Conservation (phyloP, 2,797 vertebrate species). For the Emys orbicularis region DNA sequence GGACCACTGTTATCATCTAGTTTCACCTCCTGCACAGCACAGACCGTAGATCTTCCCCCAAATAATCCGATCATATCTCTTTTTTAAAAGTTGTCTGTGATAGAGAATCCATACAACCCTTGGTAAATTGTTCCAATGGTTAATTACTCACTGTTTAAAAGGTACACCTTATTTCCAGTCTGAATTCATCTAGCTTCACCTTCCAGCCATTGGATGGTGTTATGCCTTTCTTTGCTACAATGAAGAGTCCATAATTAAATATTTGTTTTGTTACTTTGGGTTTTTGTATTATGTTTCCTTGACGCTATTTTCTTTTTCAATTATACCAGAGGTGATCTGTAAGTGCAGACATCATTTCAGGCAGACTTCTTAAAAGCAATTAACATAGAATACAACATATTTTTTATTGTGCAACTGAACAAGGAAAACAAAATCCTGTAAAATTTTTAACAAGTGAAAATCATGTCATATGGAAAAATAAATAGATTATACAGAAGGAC, state of each 20-base stretch:
- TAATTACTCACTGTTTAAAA: not conserved
- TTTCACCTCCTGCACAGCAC: too few species aligned
- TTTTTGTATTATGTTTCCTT: not conserved
- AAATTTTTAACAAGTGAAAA: not conserved
- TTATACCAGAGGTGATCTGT: slow-evolving; percentile 7
- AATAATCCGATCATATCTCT: not conserved
- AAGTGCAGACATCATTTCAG: not conserved
- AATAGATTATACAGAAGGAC: not conserved
- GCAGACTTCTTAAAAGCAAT: not conserved
- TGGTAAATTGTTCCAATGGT: not conserved
- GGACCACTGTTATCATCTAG: not conserved
- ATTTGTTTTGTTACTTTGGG: not conserved
- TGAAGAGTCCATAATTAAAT: not conserved
- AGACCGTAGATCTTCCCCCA: not conserved
- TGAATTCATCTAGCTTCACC: not conserved
- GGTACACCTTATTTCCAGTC: not conserved
- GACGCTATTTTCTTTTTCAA: not conserved
- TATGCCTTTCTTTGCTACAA: not conserved
- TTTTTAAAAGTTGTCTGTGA: not conserved
- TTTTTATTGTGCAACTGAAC: not conserved
- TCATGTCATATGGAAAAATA: not conserved
- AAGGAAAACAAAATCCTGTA: fast-evolving
- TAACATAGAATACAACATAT: not conserved
- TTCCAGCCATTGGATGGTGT: not conserved
- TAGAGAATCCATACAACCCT: not conserved